Base-by-base conservation (phyloP, 2,113 vertebrate genomes). In the Passer domesticus region DNA sequence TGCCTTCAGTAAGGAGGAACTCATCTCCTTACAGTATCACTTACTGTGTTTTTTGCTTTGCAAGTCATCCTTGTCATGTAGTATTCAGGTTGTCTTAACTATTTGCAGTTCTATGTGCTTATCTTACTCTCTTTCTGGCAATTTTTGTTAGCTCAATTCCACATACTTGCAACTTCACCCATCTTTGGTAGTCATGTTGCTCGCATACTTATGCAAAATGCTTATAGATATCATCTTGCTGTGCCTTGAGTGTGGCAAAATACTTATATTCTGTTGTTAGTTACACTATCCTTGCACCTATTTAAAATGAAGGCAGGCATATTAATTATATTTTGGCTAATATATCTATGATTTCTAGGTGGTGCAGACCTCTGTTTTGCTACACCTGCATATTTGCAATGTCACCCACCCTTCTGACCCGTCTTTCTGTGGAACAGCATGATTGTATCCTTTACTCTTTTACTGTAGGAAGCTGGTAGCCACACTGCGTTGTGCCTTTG, bases 281-380 rank as follows among this genome's bases (percentile, higher is more conserved):
- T 58, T 82, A 68, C 28, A 44, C 15, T 18, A 23, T 25, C 28
- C 14, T 75, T 75, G 47, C 25, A n/a, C 11, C 4, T 52, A 44
- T 47, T 69, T 64, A 56, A 41, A 44, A 59, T 27, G 24, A 91
- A 76, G 44, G 16, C 23, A 67, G 46, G 44, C 41, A 55, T 79
- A 68, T 75, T 76, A 79, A 79, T 72, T 68, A 56, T 12, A 52
- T 60, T 64, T 58, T 82, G 33, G 85, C 49, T 53, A 73, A 72
- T 63, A 47, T 2, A 60, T 75, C 64, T 87, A 59, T 58, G 64
- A n/a, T 70, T 74, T 75, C 25, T 58, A 62, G 10, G 18, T 84
- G 64, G 58, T 75, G 47, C 15, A 49, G 49, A 62, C 49, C n/a
- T 62, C 72, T 92, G n/a, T 85, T 94, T 90, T 83, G 58, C 67